Conservation (phyloP, 2,797 vertebrate genomes). For the Amblyopsis hoosieri region DNA sequence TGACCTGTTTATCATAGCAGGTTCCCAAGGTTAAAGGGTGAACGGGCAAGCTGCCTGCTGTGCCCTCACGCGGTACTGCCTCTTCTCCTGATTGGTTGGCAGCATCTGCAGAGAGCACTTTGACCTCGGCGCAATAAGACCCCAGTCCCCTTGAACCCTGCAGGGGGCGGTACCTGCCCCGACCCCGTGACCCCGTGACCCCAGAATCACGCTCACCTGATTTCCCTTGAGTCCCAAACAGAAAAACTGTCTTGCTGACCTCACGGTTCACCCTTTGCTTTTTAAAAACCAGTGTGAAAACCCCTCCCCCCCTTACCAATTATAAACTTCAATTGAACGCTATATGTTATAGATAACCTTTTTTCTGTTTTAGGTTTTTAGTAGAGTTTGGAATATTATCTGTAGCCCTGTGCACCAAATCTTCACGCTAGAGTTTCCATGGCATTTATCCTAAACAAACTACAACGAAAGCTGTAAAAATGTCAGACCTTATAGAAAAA, state of each 20-base stretch:
- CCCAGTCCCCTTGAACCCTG: conserved; percentile 57
- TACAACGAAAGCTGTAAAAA: conserved; percentile 37
- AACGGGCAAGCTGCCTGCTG: conserved; percentile 42
- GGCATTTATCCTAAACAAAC: conserved; percentile 32
- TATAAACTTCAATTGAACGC: too few species aligned
- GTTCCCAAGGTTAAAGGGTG: conserved; percentile 60
- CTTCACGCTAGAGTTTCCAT: conserved; percentile 21
- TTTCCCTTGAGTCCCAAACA: conserved; percentile 70
- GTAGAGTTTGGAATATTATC: too few species aligned
- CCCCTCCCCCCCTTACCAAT: background rate
- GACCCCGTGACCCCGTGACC: conserved; percentile 32
- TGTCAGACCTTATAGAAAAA: conserved; percentile 32
- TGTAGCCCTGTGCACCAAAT: background rate
- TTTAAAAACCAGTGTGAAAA: conserved; percentile 33
- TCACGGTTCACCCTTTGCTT: conserved; percentile 36
- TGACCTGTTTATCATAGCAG: conserved; percentile 33
- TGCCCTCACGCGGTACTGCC: conserved; percentile 15
- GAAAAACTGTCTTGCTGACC: conserved; percentile 56
- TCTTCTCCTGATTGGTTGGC: conserved; percentile 18
- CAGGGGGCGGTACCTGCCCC: conserved; percentile 29
- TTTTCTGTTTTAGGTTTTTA: too few species aligned
- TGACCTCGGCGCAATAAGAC: conserved; percentile 55
- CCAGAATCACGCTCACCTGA: conserved; percentile 47
- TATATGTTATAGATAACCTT: too few species aligned
- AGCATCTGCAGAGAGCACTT: conserved; percentile 40